Percentiles rank a stretch among this genome's conserved stretches.
Evolutionary conservation across 2,113 vertebrate species (phyloP).

Genomic region (Ctenomys sociabilis): DNA sequence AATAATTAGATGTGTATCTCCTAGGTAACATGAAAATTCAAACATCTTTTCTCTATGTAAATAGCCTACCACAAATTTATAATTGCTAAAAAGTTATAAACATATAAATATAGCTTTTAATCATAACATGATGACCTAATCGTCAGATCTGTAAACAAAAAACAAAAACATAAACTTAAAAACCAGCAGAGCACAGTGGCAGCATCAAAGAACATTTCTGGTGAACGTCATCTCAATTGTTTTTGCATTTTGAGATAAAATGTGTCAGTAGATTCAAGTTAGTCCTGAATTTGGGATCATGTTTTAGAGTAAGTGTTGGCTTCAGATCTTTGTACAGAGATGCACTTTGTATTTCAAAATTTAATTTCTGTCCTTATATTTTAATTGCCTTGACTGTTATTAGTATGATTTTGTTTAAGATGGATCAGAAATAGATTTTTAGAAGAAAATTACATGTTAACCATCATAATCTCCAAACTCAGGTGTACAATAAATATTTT

Average conservation of each 20-base stretch:
- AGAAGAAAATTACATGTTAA: not conserved
- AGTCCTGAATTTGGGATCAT: not conserved
- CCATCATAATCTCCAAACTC: not conserved
- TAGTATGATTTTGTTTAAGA: slow-evolving; percentile 3
- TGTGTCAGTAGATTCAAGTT: not conserved
- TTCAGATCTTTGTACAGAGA: not conserved
- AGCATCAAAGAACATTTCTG: not conserved
- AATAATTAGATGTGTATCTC: not conserved
- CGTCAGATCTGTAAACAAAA: not conserved
- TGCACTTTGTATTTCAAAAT: not conserved
- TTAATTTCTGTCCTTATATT: not conserved
- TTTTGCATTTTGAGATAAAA: slow-evolving; percentile 5
- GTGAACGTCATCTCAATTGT: not conserved
- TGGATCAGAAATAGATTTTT: not conserved
- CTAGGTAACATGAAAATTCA: not conserved
- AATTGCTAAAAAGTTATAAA: not conserved
- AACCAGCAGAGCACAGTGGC: not conserved
- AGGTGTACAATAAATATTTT: not conserved
- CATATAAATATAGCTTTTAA: slow-evolving; percentile 3
- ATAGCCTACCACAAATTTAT: not conserved
- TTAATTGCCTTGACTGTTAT: not conserved
- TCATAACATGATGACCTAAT: not conserved
- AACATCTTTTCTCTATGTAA: not conserved
- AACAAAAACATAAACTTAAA: not conserved
- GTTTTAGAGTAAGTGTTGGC: not conserved